A percentile compares a stretch with the other conserved stretches of the same genome.
Evolutionary conservation across 1,140 invertebrate genomes (phyloP).

Genomic region (Orchesella cincta): DNA sequence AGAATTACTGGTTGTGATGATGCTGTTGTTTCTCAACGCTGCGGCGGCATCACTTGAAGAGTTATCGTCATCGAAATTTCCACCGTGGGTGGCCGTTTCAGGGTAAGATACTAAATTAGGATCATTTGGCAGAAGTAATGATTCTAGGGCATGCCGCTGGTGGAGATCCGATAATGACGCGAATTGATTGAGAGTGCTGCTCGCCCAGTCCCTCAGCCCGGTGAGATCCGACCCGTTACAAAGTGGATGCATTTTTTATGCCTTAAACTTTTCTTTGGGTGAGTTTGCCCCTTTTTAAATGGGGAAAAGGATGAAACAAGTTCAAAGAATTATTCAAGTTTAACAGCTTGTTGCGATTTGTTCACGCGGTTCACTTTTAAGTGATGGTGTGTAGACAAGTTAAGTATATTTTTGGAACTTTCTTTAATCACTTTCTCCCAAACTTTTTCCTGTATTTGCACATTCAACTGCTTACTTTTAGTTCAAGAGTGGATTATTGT

Average conservation of each 20-base stretch:
- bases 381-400: no score
- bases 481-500: no score
- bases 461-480: no score
- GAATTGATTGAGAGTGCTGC: conserved; percentile 7
- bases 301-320: no score
- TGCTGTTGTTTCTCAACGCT: background rate
- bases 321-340: no score
- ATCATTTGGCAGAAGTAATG: background rate
- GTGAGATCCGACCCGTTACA: background rate
- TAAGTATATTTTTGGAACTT: no score
- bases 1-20: background rate
- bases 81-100: background rate
- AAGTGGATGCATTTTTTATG: background rate
- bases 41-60: background rate
- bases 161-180: background rate
- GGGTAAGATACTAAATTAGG: background rate
- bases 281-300: no score
- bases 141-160: background rate
- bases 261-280: no score
- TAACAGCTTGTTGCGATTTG: no score
- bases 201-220: background rate
- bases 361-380: no score
- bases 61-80: conserved; percentile 1
- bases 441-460: no score
- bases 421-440: no score